phyloP scores from a whole-genome alignment of 2,797 vertebrate genomes.

The Mallotus villosus region DNA sequence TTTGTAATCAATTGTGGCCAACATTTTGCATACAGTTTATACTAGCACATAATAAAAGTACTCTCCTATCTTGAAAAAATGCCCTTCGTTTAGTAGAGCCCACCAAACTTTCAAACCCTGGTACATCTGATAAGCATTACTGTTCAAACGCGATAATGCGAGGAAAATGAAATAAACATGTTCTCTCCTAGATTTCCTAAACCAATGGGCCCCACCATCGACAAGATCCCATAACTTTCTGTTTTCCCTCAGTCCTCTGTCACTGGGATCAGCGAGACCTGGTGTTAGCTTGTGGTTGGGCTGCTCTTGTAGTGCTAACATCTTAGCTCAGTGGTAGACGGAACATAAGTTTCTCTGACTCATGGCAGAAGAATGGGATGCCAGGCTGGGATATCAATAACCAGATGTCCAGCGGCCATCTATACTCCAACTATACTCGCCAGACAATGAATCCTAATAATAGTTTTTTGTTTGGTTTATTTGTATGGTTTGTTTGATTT shows the following conservation, averaged over 20 bases:
- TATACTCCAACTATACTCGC: too few relatives aligned
- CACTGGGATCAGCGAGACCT: conserved; percentile 32
- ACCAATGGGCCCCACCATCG: conserved; percentile 28
- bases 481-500: too few relatives aligned
- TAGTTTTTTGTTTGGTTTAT: too few relatives aligned
- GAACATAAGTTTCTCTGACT: neutral
- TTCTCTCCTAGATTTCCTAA: conserved; percentile 12
- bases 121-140: conserved; percentile 68
- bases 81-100: conserved; percentile 35
- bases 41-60: too few relatives aligned
- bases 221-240: conserved; percentile 50
- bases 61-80: neutral
- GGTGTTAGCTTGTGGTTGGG: conserved; percentile 38
- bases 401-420: neutral
- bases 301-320: neutral
- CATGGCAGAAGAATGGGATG: conserved; percentile 6
- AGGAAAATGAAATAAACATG: conserved; percentile 63
- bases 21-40: too few relatives aligned
- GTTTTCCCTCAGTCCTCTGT: conserved; percentile 33
- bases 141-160: conserved; percentile 57
- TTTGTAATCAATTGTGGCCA: too few relatives aligned
- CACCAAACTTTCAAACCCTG: conserved; percentile 51
- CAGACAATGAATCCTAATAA: too few relatives aligned
- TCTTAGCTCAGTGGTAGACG: conserved; percentile 11
- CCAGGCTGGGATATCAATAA: conserved; percentile 13